A percentile compares a stretch with the other conserved stretches of the same genome.
phyloP scores from a whole-genome alignment of 2,888 invertebrate genomes.

The Ennomos fuscantarius region DNA sequence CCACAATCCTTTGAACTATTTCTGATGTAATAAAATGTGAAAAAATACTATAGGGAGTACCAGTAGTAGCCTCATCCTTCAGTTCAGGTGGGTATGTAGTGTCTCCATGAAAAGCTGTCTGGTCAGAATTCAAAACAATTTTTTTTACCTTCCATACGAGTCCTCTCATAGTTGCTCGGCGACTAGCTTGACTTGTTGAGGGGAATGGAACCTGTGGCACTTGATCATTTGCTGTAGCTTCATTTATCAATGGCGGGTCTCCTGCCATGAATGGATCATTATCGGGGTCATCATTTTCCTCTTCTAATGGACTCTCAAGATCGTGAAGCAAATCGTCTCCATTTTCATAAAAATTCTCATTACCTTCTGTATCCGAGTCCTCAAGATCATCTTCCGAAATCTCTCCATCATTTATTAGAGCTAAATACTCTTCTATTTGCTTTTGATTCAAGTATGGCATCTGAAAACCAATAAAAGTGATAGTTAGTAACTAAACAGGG shows the following conservation, averaged over 20 bases:
- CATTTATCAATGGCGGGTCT: conserved; percentile 48
- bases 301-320: conserved; percentile 47
- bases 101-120: conserved; percentile 50
- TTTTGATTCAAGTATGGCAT: conserved; percentile 45
- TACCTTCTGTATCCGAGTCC: conserved; percentile 46
- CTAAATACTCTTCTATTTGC: conserved; percentile 50
- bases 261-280: conserved; percentile 44
- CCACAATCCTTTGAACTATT: conserved; percentile 22
- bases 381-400: conserved; percentile 50
- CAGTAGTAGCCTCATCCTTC: conserved; percentile 45
- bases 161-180: conserved; percentile 48
- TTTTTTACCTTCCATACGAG: conserved; percentile 51
- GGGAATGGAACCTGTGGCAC: conserved; percentile 49
- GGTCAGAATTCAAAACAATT: conserved; percentile 49
- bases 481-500: conserved; percentile 40
- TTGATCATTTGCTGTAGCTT: conserved; percentile 42
- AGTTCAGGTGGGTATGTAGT: conserved; percentile 51
- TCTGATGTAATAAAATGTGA: conserved; percentile 28
- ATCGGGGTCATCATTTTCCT: conserved; percentile 46
- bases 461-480: conserved; percentile 43
- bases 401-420: conserved; percentile 45
- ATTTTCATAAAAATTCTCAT: conserved; percentile 49
- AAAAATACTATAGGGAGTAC: conserved; percentile 43
- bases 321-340: conserved; percentile 47
- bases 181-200: conserved; percentile 49